Evolutionary conservation across 2,797 vertebrate species (phyloP).

Genomic region (Myotis daubentonii): DNA sequence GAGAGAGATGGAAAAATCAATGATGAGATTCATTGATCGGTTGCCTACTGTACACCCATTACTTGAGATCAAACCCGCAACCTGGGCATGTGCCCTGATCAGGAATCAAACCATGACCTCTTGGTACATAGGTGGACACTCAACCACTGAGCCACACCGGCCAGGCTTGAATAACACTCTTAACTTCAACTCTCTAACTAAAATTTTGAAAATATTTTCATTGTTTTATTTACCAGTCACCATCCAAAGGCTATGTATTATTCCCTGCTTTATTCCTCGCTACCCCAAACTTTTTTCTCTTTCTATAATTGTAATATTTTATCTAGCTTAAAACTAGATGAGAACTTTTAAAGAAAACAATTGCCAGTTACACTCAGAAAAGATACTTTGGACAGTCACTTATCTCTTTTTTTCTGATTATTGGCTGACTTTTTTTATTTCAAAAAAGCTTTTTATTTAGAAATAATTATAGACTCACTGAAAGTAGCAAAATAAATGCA

Average conservation of each 20-base stretch:
- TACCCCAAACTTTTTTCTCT: not conserved
- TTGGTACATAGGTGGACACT: too few relatives aligned
- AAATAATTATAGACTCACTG: not conserved
- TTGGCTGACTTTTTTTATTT: not conserved
- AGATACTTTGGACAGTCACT: not conserved
- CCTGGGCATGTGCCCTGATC: too few relatives aligned
- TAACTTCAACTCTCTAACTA: not conserved
- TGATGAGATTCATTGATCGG: too few relatives aligned
- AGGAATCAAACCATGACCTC: too few relatives aligned
- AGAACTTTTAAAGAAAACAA: conserved; percentile 29
- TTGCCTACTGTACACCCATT: too few relatives aligned
- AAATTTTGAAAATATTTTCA: not conserved
- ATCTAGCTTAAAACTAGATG: not conserved
- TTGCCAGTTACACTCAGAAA: not conserved
- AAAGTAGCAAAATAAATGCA: not conserved
- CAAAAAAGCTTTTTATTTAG: not conserved
- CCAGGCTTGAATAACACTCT: not conserved
- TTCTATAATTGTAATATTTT: not conserved
- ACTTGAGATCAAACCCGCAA: too few relatives aligned
- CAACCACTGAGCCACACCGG: too few relatives aligned
- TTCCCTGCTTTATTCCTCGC: not conserved
- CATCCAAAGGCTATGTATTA: not conserved
- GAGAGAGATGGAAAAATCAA: too few relatives aligned
- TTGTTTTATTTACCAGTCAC: not conserved
- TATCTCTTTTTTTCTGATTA: not conserved